A percentile compares a stretch with the other conserved stretches of the same genome.
phyloP scores from a whole-genome alignment of 2,113 vertebrate genomes.

The Sarotherodon lohbergeri region DNA sequence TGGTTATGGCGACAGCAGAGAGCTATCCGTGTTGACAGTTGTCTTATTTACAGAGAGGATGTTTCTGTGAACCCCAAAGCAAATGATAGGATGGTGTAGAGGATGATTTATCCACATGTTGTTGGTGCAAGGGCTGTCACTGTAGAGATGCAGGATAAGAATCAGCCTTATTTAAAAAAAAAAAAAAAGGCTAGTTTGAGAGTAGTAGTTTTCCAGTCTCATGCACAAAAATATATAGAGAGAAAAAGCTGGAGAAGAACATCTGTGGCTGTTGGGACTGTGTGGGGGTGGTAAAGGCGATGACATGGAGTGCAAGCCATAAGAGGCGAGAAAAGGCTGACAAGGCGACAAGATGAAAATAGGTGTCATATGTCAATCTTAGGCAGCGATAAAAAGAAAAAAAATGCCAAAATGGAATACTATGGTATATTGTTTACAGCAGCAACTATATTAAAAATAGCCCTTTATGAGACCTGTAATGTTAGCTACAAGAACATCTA shows the following conservation, averaged over 20 bases:
- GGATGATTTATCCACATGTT: neutral
- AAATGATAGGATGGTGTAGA: neutral
- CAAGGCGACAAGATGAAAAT: slow-evolving; percentile 27
- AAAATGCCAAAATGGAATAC: neutral
- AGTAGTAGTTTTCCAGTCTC: neutral
- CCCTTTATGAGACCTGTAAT: neutral
- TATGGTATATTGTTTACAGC: neutral
- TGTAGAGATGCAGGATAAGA: slow-evolving; percentile 27
- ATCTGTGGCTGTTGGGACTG: neutral
- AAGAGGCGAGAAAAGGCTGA: slow-evolving; percentile 11
- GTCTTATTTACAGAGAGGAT: neutral
- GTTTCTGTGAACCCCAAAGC: neutral
- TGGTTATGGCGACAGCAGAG: neutral
- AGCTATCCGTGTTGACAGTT: neutral
- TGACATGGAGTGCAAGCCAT: neutral
- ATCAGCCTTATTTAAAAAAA: neutral
- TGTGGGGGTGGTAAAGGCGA: neutral
- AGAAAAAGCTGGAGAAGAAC: slow-evolving; percentile 1
- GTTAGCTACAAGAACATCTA: neutral
- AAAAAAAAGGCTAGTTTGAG: neutral
- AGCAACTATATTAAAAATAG: neutral
- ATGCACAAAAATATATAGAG: neutral
- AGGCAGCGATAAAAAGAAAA: neutral
- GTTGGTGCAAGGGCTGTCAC: slow-evolving; percentile 20
- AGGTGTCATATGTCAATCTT: slow-evolving; percentile 17